These are phyloP conservation scores for Meiosimyza decipiens DNA, from an alignment of 2,888 invertebrate genomes.

Conservation along the genomic window DNA sequence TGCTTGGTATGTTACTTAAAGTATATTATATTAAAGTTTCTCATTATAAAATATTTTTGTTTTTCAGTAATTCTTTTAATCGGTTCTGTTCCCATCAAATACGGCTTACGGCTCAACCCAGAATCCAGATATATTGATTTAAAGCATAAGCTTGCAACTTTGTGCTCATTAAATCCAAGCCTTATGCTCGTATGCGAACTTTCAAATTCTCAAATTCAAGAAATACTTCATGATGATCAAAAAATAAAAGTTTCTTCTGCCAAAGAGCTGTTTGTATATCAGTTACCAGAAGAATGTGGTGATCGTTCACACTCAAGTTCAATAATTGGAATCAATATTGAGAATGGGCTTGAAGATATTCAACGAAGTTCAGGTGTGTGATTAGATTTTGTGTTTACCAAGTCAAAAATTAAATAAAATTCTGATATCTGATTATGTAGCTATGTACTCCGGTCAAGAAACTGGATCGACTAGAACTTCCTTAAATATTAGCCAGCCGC, in stretches of 20 bases:
- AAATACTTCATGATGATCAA: constrained; percentile 69
- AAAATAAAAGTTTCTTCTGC: constrained; percentile 69
- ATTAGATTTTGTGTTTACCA: not conserved
- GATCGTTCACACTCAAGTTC: constrained; percentile 63
- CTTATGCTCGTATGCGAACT: constrained; percentile 80
- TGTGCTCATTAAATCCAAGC: constrained; percentile 72
- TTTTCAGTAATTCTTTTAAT: constrained; percentile 78
- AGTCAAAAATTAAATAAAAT: not conserved
- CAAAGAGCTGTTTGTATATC: constrained; percentile 76
- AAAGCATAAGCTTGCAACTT: constrained; percentile 75
- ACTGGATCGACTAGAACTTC: constrained; percentile 39
- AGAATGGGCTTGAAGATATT: constrained; percentile 66
- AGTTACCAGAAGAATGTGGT: constrained; percentile 70
- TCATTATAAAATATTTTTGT: constrained; percentile 6
- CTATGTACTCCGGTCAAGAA: constrained; percentile 4
- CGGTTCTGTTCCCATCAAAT: constrained; percentile 85
- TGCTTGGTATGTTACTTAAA: constrained; percentile 71
- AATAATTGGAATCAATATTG: constrained; percentile 62
- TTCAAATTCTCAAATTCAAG: constrained; percentile 76
- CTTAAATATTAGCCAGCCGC: constrained; percentile 39
- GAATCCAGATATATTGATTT: constrained; percentile 84
- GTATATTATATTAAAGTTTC: not conserved
- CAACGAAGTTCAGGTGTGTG: constrained; percentile 65
- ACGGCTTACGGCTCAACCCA: constrained; percentile 84
- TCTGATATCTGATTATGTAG: constrained; percentile 1